phyloP scores from a whole-genome alignment of 1,140 invertebrate genomes.

The Trichonephila clavata region DNA sequence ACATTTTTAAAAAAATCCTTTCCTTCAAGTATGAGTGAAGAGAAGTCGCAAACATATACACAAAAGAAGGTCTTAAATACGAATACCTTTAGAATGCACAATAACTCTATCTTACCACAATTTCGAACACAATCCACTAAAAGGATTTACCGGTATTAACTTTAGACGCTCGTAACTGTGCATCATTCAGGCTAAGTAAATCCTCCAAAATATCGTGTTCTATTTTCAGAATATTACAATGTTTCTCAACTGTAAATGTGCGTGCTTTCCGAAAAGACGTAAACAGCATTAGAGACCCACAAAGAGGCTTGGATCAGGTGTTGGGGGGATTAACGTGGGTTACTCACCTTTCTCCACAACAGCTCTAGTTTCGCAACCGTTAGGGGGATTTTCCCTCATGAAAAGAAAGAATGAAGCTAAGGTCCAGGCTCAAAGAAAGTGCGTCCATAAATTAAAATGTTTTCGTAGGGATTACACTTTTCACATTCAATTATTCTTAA shows the following conservation, averaged over 20 bases:
- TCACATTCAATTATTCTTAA: not conserved
- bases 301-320: slow-evolving; percentile 5
- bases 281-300: not conserved
- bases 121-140: not conserved
- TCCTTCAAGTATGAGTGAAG: not conserved
- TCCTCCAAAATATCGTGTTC: slow-evolving; percentile 21
- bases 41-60: not conserved
- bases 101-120: slow-evolving; percentile 4
- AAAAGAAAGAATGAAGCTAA: not conserved
- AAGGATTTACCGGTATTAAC: not conserved
- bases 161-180: not conserved
- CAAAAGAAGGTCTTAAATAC: not conserved
- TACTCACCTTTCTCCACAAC: slow-evolving; percentile 7
- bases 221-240: not conserved
- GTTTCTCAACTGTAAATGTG: not conserved
- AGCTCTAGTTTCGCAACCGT: not conserved
- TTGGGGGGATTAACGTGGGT: not conserved
- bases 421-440: not conserved
- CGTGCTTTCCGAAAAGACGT: not conserved
- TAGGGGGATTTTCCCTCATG: not conserved
- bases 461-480: not conserved
- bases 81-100: not conserved
- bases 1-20: not conserved
- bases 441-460: slow-evolving; percentile 28
- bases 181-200: not conserved